phyloP scores from a whole-genome alignment of 2,797 vertebrate genomes.

The Tauraco hartlaubi region DNA sequence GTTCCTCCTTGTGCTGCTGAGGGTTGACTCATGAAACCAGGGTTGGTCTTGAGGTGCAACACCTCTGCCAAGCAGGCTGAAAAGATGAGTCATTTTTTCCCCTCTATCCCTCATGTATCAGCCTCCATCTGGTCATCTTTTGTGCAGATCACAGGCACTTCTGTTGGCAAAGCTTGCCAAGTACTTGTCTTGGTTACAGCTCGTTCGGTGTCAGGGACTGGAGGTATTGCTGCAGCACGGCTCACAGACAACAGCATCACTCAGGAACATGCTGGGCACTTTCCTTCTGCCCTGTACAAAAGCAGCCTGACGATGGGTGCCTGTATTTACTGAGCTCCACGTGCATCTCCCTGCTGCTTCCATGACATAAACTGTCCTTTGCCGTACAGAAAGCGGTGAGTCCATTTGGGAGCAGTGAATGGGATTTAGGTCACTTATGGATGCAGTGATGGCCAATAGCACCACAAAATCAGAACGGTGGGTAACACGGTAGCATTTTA shows the following conservation, averaged over 20 bases:
- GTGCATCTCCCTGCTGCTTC: not conserved
- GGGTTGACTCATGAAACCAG: not conserved
- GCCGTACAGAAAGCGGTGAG: not conserved
- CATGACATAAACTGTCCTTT: not conserved
- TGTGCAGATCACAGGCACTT: not conserved
- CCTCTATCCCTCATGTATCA: not conserved
- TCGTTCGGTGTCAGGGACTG: not conserved
- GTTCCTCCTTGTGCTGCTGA: not conserved
- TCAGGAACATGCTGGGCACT: rapidly evolving
- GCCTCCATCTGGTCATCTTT: not conserved
- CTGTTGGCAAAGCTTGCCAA: not conserved
- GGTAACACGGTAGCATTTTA: not conserved
- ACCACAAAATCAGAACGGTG: rapidly evolving
- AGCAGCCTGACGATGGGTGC: not conserved
- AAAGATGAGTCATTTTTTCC: not conserved
- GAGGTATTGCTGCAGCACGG: not conserved
- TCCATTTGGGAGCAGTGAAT: rapidly evolving
- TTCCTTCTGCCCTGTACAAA: not conserved
- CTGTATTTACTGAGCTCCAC: not conserved
- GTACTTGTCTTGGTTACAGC: not conserved
- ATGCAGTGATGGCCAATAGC: not conserved
- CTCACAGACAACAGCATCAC: not conserved
- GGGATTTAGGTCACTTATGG: not conserved
- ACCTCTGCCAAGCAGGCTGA: not conserved
- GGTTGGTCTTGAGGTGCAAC: not conserved